These are phyloP conservation scores for Drosophila azteca DNA, from an alignment of 1,140 invertebrate species.

Conservation along the genomic window DNA sequence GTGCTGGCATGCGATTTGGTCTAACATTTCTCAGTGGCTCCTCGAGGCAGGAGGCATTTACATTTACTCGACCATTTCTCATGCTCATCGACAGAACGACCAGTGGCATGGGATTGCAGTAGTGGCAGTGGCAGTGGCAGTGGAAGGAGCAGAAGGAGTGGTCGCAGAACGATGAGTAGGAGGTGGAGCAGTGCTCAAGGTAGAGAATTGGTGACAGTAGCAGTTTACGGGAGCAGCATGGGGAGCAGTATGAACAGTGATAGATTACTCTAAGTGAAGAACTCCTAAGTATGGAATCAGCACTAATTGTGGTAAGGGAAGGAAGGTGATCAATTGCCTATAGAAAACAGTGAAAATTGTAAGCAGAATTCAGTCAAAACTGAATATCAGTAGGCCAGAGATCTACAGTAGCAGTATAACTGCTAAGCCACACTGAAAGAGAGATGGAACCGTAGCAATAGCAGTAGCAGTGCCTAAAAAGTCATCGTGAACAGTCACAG, in stretches of 20 bases:
- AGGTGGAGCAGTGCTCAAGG: too few relatives aligned
- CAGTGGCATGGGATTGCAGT: not conserved
- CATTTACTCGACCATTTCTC: conserved; percentile 64
- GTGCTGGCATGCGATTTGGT: conserved; percentile 47
- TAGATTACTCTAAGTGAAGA: not conserved
- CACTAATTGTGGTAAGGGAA: too few relatives aligned
- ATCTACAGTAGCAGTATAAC: too few relatives aligned
- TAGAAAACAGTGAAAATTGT: too few relatives aligned
- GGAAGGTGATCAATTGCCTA: too few relatives aligned
- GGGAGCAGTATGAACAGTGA: not conserved
- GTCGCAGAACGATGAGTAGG: not conserved
- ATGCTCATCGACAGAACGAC: conserved; percentile 20
- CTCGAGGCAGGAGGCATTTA: conserved; percentile 48
- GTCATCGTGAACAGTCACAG: not conserved
- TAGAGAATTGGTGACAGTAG: too few relatives aligned
- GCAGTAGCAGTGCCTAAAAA: not conserved
- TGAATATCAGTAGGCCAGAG: too few relatives aligned
- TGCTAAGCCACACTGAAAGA: too few relatives aligned
- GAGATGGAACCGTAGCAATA: too few relatives aligned
- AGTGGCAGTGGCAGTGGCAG: not conserved
- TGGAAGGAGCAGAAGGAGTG: conserved; percentile 23
- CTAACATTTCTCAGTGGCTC: conserved; percentile 48
- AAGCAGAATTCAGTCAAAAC: too few relatives aligned
- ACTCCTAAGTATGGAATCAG: too few relatives aligned
- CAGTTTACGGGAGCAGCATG: not conserved